Evolutionary conservation across 2,888 invertebrate species (phyloP).

Genomic region (Drosophila seclusa): DNA sequence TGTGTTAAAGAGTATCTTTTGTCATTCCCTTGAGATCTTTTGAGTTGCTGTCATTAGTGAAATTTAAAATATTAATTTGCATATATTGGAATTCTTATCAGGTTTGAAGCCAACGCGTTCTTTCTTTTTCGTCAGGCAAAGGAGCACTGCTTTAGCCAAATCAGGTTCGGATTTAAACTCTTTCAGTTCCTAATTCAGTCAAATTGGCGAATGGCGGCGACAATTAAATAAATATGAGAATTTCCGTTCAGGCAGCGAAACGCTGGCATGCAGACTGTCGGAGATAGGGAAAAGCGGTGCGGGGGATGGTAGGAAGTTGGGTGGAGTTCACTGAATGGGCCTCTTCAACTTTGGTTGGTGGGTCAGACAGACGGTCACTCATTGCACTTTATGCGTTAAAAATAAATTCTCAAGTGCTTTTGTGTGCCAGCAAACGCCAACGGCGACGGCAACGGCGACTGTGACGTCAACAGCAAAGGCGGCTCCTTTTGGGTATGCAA

Average conservation of each 20-base stretch:
- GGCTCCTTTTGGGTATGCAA: constrained; percentile 61
- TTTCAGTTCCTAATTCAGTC: constrained; percentile 14
- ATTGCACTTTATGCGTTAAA: constrained; percentile 65
- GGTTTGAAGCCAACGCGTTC: background rate
- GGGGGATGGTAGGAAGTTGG: background rate
- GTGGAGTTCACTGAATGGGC: constrained; percentile 16
- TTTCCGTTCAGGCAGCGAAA: constrained; percentile 10
- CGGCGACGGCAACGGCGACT: constrained; percentile 14
- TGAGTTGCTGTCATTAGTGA: too few species aligned
- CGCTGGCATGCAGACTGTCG: background rate
- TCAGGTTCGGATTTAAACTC: constrained; percentile 6
- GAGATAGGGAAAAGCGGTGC: too few species aligned
- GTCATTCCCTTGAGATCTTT: background rate
- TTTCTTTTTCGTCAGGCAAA: background rate
- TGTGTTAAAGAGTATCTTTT: background rate
- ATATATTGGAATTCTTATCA: too few species aligned
- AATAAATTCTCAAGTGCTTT: constrained; percentile 68
- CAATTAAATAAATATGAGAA: constrained; percentile 59
- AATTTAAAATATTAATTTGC: background rate
- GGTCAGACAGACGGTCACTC: constrained; percentile 57
- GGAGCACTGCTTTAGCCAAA: background rate
- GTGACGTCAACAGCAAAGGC: constrained; percentile 13
- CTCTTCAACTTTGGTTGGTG: constrained; percentile 33
- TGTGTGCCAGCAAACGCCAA: constrained; percentile 42
- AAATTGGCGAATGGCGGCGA: constrained; percentile 10